Conservation (phyloP, 2,888 invertebrate species). For the Zygaena filipendulae region DNA sequence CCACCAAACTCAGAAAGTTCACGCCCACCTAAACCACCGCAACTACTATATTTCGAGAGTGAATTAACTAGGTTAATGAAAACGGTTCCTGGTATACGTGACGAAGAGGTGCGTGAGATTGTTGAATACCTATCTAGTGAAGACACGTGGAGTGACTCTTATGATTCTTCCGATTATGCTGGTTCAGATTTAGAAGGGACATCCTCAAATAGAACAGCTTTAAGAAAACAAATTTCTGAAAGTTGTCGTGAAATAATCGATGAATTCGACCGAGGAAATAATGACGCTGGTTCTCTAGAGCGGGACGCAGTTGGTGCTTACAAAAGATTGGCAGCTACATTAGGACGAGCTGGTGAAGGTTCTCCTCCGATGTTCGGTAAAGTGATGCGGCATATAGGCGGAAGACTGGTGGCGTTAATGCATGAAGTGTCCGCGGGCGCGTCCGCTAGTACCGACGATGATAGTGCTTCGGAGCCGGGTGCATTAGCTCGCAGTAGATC, state of each 20-base stretch:
- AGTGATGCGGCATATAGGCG: conserved; percentile 93
- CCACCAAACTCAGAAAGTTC: conserved; percentile 68
- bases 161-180: conserved; percentile 92
- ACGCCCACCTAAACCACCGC: conserved; percentile 81
- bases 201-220: conserved; percentile 71
- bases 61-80: conserved; percentile 92
- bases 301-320: conserved; percentile 90
- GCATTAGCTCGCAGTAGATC: conserved; percentile 83
- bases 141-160: conserved; percentile 94
- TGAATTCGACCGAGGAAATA: conserved; percentile 82
- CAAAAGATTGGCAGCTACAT: conserved; percentile 84
- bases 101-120: conserved; percentile 90
- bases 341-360: conserved; percentile 76
- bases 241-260: conserved; percentile 90
- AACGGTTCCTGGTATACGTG: conserved; percentile 90
- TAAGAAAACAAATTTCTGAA: conserved; percentile 88
- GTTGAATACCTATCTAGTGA: conserved; percentile 93
- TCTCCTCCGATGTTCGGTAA: conserved; percentile 90
- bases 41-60: conserved; percentile 89
- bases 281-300: conserved; percentile 70
- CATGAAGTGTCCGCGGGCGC: conserved; percentile 88
- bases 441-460: conserved; percentile 79
- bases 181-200: conserved; percentile 86
- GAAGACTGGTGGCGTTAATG: conserved; percentile 88
- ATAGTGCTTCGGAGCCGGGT: conserved; percentile 76